Base-by-base conservation (phyloP, 2,113 vertebrate genomes). In the Gavialis gangeticus region DNA sequence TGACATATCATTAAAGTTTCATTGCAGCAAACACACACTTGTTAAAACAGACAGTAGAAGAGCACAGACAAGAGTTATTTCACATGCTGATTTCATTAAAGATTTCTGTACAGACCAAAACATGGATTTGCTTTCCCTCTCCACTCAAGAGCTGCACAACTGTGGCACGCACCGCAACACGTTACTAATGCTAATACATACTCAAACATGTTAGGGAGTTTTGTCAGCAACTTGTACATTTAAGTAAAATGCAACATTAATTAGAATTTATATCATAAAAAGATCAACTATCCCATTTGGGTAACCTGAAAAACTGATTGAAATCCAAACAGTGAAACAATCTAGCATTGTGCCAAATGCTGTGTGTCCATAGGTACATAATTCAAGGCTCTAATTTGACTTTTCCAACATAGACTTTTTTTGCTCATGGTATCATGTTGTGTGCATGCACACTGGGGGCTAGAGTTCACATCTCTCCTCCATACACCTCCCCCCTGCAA, bases 11-110 rank as follows among this genome's bases (percentile, higher is more conserved):
- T 90, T 64, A 71, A 92, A 93, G 78, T 80, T 54, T 90, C 91
- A 97, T 95, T 94, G 96, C 94, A 97, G 97, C 96, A 96, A 98
- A 98, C 97, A 98, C 5, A 92, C 59, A n/a, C 71, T 84, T 2
- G 64, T 84, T 56, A 30, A 16, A 76, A 89, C 69, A 82, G 83
- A 78, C 86, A 84, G 86, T 14, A 93, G 83, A 79, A 75, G 79
- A 92, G 87, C 87, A 90, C 79, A 79, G 83, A 67, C 18, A 1
- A 37, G 75, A 16, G 67, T 9, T 17, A 3, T 5, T 34, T 66
- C 86, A 73, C 34, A 64, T 59, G 88, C 85, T 2, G 1, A 22
- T 57, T 81, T 58, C 84, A 71, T 80, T 34, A 0, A n/a, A 64
- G 54, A 2, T 54, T 60, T 62, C 82, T 4, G 55, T 2, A 62